Evolutionary conservation across 2,113 vertebrate genomes (phyloP).

Genomic region (Mesitornis unicolor): DNA sequence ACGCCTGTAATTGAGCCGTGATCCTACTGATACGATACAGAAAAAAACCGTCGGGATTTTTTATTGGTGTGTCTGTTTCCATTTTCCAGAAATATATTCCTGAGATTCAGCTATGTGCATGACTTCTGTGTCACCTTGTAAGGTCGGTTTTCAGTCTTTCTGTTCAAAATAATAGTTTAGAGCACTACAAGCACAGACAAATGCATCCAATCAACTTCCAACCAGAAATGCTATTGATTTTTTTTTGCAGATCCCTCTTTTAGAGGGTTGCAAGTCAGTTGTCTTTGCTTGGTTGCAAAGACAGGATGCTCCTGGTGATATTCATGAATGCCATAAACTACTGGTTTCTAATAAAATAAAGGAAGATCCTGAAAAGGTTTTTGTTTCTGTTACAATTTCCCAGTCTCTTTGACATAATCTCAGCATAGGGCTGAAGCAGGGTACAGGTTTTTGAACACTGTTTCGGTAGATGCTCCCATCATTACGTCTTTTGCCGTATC

Average conservation of each 20-base stretch:
- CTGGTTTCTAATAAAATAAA: neutral
- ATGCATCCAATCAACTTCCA: neutral
- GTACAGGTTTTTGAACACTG: neutral
- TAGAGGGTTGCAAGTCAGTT: neutral
- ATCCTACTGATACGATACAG: neutral
- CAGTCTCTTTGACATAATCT: neutral
- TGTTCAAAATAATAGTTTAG: neutral
- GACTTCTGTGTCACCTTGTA: neutral
- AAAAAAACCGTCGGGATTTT: neutral
- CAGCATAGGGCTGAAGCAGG: neutral
- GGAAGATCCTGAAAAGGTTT: neutral
- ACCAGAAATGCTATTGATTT: neutral
- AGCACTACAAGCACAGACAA: neutral
- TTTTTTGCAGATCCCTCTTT: neutral
- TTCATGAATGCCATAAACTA: neutral
- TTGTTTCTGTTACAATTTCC: neutral
- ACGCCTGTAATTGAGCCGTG: neutral
- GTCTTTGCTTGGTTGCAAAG: neutral
- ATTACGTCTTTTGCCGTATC: rapidly evolving
- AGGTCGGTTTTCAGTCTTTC: neutral
- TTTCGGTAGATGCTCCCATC: neutral
- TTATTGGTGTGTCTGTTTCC: neutral
- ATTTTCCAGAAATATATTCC: neutral
- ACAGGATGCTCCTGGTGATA: neutral
- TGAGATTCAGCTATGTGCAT: rapidly evolving